Evolutionary conservation across 2,888 invertebrate genomes (phyloP), one percentile per base, ranked within the genome.

Genomic region (Protophormia terraenovae): DNA sequence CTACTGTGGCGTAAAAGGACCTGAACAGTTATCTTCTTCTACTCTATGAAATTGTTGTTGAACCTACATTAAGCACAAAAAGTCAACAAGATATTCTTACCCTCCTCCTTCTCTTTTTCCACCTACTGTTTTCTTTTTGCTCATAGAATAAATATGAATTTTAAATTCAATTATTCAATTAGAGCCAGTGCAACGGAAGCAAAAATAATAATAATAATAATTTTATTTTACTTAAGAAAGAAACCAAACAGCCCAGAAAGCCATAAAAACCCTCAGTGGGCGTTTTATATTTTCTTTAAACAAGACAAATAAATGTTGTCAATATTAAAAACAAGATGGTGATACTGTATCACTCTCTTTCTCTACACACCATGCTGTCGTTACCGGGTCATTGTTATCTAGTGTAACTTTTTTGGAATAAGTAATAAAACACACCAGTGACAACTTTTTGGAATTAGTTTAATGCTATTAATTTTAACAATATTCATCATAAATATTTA

Each of bases 91-190:
- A 41, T 58, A 24, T 27, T 14, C 22, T 14, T 2, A 12, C 14
- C 27, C 1, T 66, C 0, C 5, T 66, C 1, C 5, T 47, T 0
- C 19, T 32, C 3, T 7, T 27, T 50, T 35, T 32, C 5, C 7
- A 16, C 32, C 35, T 32, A 32, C 38, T 29, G 47, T 16, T 32
- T 14, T 22, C n/a, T n/a, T 27, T 45, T 5, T 77, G 12, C 7
- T 38, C n/a, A 7, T 10, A 14, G n/a, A 16, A 32, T 64, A 72
- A 75, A 82, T 64, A 78, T 58, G 69, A 71, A 71, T 73, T 78
- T 66, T 22, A 73, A 85, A 82, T 85, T 82, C 55, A 82, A 82
- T 85, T 73, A 78, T 78, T 69, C 78, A 78, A 81, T 85, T 81
- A 85, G 55, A 62, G 38, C 53, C 67, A 45, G 24, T 69, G 55